phyloP scores from a whole-genome alignment of 2,113 vertebrate genomes.

The Bos indicus region DNA sequence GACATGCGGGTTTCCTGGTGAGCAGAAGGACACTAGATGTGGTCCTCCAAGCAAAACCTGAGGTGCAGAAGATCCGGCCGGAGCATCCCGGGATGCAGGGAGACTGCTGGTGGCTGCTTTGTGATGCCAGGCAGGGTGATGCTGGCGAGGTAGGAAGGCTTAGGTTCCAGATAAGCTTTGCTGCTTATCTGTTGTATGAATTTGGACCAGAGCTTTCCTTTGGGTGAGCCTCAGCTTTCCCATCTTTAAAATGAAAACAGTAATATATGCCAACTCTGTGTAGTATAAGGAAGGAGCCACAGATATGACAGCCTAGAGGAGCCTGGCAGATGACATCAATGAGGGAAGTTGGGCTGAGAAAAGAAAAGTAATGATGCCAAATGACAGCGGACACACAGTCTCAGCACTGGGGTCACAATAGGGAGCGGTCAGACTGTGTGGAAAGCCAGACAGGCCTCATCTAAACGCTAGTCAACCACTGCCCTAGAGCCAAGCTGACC shows the following conservation, averaged over 20 bases:
- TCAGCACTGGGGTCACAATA: not conserved
- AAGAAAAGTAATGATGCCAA: not conserved
- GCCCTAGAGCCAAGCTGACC: not conserved
- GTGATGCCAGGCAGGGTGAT: not conserved
- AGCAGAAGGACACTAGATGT: not conserved
- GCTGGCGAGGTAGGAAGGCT: not conserved
- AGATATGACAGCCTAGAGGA: not conserved
- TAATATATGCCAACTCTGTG: not conserved
- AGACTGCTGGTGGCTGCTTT: not conserved
- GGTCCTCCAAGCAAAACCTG: not conserved
- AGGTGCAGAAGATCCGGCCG: not conserved
- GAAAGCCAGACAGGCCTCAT: not conserved
- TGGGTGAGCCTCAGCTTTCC: not conserved
- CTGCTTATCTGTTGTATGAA: not conserved
- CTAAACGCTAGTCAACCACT: not conserved
- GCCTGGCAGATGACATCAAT: not conserved
- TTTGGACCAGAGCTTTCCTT: not conserved
- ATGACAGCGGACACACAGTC: not conserved
- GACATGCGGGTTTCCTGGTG: slow-evolving; percentile 41
- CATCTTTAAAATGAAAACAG: slow-evolving; percentile 3
- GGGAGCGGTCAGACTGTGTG: not conserved
- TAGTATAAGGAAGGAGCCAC: not conserved
- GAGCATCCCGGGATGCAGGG: not conserved
- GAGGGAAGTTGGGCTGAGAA: not conserved
- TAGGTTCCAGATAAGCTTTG: not conserved